These are phyloP conservation scores for Symphodus melops DNA, from an alignment of 2,113 vertebrate species.

Conservation along the genomic window DNA sequence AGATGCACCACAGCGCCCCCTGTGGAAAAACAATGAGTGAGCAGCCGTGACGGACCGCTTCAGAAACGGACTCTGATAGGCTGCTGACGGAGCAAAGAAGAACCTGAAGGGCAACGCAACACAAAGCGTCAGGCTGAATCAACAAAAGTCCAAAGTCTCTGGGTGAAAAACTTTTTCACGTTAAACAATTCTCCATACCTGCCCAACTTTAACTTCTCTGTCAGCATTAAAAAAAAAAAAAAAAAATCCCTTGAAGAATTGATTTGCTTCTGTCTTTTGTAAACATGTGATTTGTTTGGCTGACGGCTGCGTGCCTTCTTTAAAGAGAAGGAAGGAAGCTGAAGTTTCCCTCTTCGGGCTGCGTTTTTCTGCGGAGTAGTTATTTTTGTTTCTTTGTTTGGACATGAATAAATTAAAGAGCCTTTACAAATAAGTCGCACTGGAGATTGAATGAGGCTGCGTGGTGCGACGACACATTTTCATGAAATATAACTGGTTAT, in stretches of 20 bases:
- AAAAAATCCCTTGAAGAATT: not conserved
- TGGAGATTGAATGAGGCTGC: not conserved
- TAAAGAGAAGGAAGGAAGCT: conserved; percentile 7
- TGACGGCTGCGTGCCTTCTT: conserved; percentile 22
- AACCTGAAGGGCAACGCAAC: not conserved
- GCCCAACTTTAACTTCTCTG: not conserved
- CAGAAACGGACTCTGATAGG: no score
- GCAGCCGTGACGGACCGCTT: no score
- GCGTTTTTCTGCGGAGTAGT: not conserved
- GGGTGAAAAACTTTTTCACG: not conserved
- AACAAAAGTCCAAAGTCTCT: no score
- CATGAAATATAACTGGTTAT: no score
- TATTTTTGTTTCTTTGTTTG: conserved; percentile 21
- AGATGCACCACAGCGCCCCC: no score
- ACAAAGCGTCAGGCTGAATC: no score
- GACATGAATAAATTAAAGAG: conserved; percentile 23
- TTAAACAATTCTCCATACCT: not conserved
- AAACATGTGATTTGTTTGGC: conserved; percentile 23
- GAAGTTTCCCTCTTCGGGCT: conserved; percentile 25
- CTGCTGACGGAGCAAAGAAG: not conserved
- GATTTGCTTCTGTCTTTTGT: conserved; percentile 15
- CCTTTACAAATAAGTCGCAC: not conserved
- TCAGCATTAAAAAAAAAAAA: conserved; percentile 18
- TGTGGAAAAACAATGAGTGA: no score
- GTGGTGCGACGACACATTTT: not conserved